Evolutionary conservation across 1,140 invertebrate genomes (phyloP).

Genomic region (Drosophila baimaii): DNA sequence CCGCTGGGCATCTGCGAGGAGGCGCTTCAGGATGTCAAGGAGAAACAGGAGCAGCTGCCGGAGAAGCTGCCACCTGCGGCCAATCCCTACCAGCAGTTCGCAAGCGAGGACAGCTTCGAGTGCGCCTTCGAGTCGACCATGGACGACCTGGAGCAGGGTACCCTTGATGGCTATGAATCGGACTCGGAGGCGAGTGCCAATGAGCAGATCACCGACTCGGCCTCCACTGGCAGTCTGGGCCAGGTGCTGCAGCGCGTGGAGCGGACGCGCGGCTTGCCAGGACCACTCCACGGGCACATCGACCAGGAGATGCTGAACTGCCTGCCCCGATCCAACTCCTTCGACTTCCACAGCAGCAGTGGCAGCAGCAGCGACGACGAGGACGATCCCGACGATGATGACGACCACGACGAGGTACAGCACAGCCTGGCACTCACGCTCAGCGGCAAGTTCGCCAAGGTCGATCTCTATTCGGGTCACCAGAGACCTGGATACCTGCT

Average conservation of each 20-base stretch:
- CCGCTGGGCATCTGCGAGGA: constrained; percentile 43
- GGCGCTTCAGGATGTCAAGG: constrained; percentile 15
- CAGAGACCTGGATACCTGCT: constrained; percentile 83
- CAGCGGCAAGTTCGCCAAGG: constrained; percentile 52
- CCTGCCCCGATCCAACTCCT: constrained; percentile 66
- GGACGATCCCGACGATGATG: constrained; percentile 53
- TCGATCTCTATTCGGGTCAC: constrained; percentile 60
- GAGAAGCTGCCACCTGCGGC: background rate
- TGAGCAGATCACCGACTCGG: constrained; percentile 52
- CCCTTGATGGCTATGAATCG: constrained; percentile 75
- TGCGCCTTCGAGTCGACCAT: constrained; percentile 79
- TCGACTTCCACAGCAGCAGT: constrained; percentile 76
- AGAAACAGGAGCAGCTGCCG: constrained; percentile 1
- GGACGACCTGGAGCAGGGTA: constrained; percentile 74
- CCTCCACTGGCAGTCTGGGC: constrained; percentile 54
- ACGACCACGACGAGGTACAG: constrained; percentile 39
- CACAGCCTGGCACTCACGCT: constrained; percentile 53
- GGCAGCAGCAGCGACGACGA: constrained; percentile 72
- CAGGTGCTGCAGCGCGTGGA: constrained; percentile 40
- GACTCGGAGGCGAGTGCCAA: constrained; percentile 76
- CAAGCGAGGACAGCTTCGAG: constrained; percentile 72
- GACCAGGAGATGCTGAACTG: constrained; percentile 45
- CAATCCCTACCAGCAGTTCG: constrained; percentile 9
- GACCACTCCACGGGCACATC: constrained; percentile 36
- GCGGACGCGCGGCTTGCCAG: constrained; percentile 27